Evolutionary conservation across 92 coral and sea anemone species (phyloP), one percentile per base, ranked within the genome.

Genomic region (Parazoanthus darwini): DNA sequence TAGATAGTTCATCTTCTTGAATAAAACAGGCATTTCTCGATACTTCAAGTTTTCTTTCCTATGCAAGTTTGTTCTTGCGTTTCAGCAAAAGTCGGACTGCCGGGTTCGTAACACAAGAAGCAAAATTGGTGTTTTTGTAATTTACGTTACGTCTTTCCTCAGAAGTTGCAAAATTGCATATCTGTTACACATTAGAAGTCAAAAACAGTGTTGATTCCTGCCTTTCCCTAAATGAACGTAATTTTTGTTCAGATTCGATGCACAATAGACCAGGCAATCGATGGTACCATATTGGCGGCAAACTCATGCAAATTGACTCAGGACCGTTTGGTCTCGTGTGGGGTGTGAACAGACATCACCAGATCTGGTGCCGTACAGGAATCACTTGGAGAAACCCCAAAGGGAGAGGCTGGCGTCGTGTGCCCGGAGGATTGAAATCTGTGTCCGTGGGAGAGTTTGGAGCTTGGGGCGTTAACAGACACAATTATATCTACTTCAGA

Each of bases 241-340:
- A 58, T 18, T 13, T 58, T 58, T 58, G 22, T 58, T 3, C 16
- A 83, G 87, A 29, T 18, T 83, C 87, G 25, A 68, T 83, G 48
- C 78, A 54, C 13, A 74, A 74, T 83, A 68, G 87, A 83, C 43
- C 78, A 9, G 87, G 87, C 1, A 68, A 33, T 5, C 78, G 83
- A 3, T 86, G 90, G 90, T 75, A 75, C 25, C 38, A 35, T 13
- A 89, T 90, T 38, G 74, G 88, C 5, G 93, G 93, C 23, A 66
- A 36, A 11, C 87, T 90, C 0, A 77, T 48, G 23, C 90, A 90
- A 54, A 68, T 90, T 37, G 93, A 90, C 74, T 90, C 93, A 15
- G 93, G 93, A 1, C 90, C 93, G 29, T 89, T 82, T 73, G 93
- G 93, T 20, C 36, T 46, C 22, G 90, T 90, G 46, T 87, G 86